Evolutionary conservation across 2,797 vertebrate genomes (phyloP), one percentile per base, ranked within the genome.

Genomic region (Manis javanica): DNA sequence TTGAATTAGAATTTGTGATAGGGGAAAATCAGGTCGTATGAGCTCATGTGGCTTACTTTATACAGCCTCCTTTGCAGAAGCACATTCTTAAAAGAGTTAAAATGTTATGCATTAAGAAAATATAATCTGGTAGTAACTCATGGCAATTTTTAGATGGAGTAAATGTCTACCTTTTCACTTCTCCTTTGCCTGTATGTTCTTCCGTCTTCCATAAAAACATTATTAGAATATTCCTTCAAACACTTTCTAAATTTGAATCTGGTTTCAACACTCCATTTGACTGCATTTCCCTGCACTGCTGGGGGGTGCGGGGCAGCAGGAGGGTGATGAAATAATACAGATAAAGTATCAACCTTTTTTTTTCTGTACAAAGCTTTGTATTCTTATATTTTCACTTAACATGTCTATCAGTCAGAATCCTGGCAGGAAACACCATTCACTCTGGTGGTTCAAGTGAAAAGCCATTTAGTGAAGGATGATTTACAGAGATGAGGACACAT

Each of bases 31-130:
- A 96, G 96, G 96, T 96, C 96, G 75, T 37, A 81, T 63, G 81
- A 91, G 90, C 63, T 75, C 90, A 64, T 59, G 69, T 63, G 96
- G 85, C 96, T 96, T 97, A 96, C 37, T 96, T 96, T 92, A 89
- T n/a, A 72, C 46, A 26, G 31, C 75, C 42, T 18, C 37, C 42
- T 21, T 7, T 12, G 64, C 39, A 84, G 88, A 89, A 42, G 51
- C 72, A 79, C 2, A 3, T 46, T 82, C 81, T 83, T 66, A 87
- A 79, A 68, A 51, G 63, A 87, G 23, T 39, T 89, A 63, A 90
- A 78, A 34, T 93, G 72, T 21, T 39, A 64, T 49, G 53, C 53
- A 75, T 57, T 87, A 57, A 61, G 82, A 79, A 95, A 90, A 46
- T 61, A 51, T 14, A 64, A 14, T 46, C 63, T 88, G 59, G 63